These are phyloP conservation scores for Dynastes maya DNA, from an alignment of 2,888 invertebrate genomes.

Conservation along the genomic window DNA sequence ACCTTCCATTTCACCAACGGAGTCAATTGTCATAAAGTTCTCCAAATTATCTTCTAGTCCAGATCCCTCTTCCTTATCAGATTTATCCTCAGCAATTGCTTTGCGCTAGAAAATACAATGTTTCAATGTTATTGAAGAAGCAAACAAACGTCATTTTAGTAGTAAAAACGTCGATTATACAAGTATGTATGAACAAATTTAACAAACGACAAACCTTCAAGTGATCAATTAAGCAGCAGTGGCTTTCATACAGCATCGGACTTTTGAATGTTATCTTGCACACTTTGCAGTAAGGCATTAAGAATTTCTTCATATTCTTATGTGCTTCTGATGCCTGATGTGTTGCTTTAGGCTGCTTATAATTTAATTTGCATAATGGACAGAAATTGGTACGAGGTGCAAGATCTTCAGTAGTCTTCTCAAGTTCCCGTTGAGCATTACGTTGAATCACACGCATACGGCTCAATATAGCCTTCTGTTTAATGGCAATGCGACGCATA, in stretches of 20 bases:
- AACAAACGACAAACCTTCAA: conserved; percentile 76
- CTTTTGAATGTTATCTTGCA: conserved; percentile 86
- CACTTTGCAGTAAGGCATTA: conserved; percentile 86
- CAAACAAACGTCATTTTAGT: not conserved
- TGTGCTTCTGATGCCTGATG: conserved; percentile 88
- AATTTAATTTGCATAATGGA: conserved; percentile 69
- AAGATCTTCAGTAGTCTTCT: conserved; percentile 79
- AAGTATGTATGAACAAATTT: conserved; percentile 28
- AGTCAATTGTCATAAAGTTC: conserved; percentile 91
- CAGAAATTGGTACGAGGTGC: conserved; percentile 68
- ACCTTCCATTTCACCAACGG: conserved; percentile 89
- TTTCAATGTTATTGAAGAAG: not conserved
- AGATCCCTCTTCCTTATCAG: conserved; percentile 75
- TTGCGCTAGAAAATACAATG: conserved; percentile 71
- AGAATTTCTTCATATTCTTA: conserved; percentile 87
- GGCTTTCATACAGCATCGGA: conserved; percentile 89
- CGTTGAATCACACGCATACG: conserved; percentile 87
- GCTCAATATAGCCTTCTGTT: conserved; percentile 82
- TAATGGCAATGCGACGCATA: conserved; percentile 82
- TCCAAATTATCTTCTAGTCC: conserved; percentile 84
- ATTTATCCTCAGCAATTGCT: conserved; percentile 69
- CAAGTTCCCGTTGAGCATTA: conserved; percentile 84
- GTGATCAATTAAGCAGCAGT: conserved; percentile 86
- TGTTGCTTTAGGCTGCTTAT: conserved; percentile 75
- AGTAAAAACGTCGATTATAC: not conserved